phyloP scores from a whole-genome alignment of 92 coral and sea anemone species.

The Plumapathes pennacea region DNA sequence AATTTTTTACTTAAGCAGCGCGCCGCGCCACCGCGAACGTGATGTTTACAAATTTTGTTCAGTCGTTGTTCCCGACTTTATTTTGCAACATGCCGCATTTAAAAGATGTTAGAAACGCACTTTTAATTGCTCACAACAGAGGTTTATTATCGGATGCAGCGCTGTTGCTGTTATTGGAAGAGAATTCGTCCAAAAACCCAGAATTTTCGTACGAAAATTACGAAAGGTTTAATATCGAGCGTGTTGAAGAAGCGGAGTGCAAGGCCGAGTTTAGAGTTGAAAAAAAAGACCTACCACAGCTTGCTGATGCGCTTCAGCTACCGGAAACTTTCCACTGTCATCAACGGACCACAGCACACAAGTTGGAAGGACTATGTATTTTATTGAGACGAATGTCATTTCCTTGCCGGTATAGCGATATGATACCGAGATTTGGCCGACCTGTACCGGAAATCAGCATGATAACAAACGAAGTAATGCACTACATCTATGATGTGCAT shows the following conservation, averaged over 20 bases:
- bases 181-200: background rate
- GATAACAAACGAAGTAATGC: background rate
- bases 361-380: constrained; percentile 6
- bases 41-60: too few species aligned
- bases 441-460: background rate
- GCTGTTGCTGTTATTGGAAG: background rate
- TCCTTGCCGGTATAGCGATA: constrained; percentile 11
- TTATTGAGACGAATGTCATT: background rate
- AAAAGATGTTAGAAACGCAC: too few species aligned
- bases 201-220: constrained; percentile 10
- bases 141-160: too few species aligned
- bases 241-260: constrained; percentile 3
- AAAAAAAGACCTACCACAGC: constrained; percentile 4
- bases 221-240: background rate
- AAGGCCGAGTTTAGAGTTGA: constrained; percentile 6
- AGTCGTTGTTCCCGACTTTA: too few species aligned
- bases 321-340: constrained; percentile 3
- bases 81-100: too few species aligned
- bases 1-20: too few species aligned
- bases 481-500: background rate
- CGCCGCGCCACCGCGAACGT: too few species aligned
- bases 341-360: constrained; percentile 2
- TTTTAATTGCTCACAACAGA: too few species aligned
- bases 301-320: constrained; percentile 7
- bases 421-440: constrained; percentile 3